Evolutionary conservation across 1,140 invertebrate species (phyloP).

Genomic region (Brevipalpus yothersi): DNA sequence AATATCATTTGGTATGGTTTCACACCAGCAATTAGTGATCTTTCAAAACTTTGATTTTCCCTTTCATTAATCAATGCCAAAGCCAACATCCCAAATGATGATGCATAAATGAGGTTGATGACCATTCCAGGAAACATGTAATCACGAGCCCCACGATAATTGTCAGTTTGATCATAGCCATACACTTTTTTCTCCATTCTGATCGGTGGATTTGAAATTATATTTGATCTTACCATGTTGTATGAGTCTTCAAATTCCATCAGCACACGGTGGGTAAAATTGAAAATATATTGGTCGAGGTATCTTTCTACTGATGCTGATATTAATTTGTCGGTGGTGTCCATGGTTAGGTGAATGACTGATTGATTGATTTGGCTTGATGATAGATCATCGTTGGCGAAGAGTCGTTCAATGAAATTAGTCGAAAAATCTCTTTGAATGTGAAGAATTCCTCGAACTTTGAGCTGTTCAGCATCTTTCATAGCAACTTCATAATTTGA

Average conservation of each 20-base stretch:
- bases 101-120: slow-evolving; percentile 82
- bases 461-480: background rate
- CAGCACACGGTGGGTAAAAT: background rate
- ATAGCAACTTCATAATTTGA: background rate
- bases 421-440: background rate
- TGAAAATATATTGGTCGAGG: background rate
- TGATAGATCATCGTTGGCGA: background rate
- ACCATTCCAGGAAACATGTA: slow-evolving; percentile 87
- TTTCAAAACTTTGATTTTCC: slow-evolving; percentile 60
- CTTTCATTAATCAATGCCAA: slow-evolving; percentile 71
- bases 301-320: background rate
- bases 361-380: background rate
- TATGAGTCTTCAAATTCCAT: background rate
- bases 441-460: background rate
- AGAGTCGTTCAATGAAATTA: background rate
- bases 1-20: background rate
- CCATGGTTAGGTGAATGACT: background rate
- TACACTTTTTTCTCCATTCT: background rate
- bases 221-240: background rate
- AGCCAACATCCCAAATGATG: slow-evolving; percentile 77
- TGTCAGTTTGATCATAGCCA: background rate
- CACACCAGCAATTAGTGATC: slow-evolving; percentile 46
- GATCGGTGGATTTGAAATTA: background rate
- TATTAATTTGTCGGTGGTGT: background rate
- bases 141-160: slow-evolving; percentile 27